Base-by-base conservation (phyloP, 1,140 invertebrate species). In the Trichogramma pretiosum region DNA sequence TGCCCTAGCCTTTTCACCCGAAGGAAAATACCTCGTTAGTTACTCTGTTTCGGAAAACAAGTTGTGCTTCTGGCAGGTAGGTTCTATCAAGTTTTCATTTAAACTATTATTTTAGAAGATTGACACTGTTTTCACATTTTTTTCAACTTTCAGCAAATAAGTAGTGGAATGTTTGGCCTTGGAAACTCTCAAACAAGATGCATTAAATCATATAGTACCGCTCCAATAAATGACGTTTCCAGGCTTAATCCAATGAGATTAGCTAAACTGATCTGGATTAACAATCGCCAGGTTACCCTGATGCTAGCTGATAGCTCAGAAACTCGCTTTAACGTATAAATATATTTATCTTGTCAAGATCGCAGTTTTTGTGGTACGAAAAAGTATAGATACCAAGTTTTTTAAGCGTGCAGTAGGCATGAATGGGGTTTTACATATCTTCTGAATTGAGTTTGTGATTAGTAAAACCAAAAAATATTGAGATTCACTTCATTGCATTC, bases 61-160 rank as follows among this genome's bases (percentile, higher is more conserved):
- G 59, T 78, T 99, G 22, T 93, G 85, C 49, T 98, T 99, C 72
- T 99, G 95, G 94, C 94, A 98, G 81, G 95, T 93, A 58, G 82
- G 81, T 48, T 16, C 51, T n/a, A n/a, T n/a, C n/a, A n/a, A n/a
- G n/a, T n/a, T n/a, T n/a, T n/a, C n/a, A n/a, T n/a, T n/a, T n/a
- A n/a, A n/a, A n/a, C n/a, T n/a, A n/a, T 42, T 17, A 16, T 46
- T 13, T 38, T 17, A 38, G 21, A 9, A 13, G 8, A 16, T 14
- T 34, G 2, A 18, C 50, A 17, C 33, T 9, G 13, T 11, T 36
- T 9, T 46, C 23, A 22, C 17, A 35, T 39, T 28, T 49, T 52
- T 52, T 53, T 58, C 18, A 46, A 23, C 13, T 8, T 28, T 49
- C 48, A 72, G 67, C 70, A 81, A 78, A 82, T 79, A 21, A 81